Conservation (phyloP, 2,888 invertebrate genomes). For the Lycia hirtaria region DNA sequence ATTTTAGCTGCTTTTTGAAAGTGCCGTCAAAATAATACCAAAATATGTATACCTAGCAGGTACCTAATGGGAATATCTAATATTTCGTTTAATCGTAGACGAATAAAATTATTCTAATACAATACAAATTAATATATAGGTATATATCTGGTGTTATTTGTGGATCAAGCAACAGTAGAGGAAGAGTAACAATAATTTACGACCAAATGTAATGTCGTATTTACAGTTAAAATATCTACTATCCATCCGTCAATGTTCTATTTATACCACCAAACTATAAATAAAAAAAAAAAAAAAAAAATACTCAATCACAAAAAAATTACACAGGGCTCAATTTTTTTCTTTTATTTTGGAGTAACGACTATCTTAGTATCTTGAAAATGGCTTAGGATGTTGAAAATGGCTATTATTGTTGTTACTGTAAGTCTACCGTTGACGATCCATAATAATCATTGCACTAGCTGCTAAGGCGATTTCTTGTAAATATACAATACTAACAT, state of each 20-base stretch:
- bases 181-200: constrained; percentile 8
- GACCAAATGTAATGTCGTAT: no score
- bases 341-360: no score
- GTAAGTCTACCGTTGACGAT: constrained; percentile 8
- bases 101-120: constrained; percentile 49
- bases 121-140: constrained; percentile 43
- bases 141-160: constrained; percentile 11
- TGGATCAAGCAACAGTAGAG: constrained; percentile 39
- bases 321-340: no score
- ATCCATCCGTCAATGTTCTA: no score
- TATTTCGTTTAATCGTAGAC: constrained; percentile 42
- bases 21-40: constrained; percentile 50
- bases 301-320: no score
- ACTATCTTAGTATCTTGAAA: no score
- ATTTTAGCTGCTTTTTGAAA: constrained; percentile 49
- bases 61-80: constrained; percentile 43
- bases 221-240: no score
- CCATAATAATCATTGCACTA: constrained; percentile 67
- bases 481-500: constrained; percentile 46
- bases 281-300: no score
- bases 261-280: no score
- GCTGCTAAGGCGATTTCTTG: constrained; percentile 75
- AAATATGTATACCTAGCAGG: constrained; percentile 51
- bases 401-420: constrained; percentile 7
- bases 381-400: no score